Evolutionary conservation across 2,113 vertebrate species (phyloP), one percentile per base, ranked within the genome.

Genomic region (Otis tarda): DNA sequence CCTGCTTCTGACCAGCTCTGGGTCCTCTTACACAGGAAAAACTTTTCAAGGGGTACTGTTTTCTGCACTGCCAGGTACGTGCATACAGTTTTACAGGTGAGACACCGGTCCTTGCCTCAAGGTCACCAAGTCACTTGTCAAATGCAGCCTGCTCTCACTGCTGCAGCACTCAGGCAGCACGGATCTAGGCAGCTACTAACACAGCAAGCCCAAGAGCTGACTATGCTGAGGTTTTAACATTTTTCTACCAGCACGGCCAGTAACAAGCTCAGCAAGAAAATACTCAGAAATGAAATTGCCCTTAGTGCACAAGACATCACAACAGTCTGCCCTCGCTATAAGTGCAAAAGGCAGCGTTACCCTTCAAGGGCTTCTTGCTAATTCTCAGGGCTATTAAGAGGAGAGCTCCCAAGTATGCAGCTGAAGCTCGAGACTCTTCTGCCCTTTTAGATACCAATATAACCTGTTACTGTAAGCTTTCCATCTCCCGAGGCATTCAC

Each of bases 201-300:
- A 57, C 14, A 67, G 45, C 0, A 10, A 85, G 30, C 23, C 12
- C 0, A 0, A 50, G 10, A 50, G 71, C 61, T 39, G 12, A 60
- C 52, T 28, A 39, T 12, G 17, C 25, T 11, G 31, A 28, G 24
- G 39, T 84, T 84, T 69, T 50, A 85, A 57, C 10, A 6, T 71
- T 76, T 92, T 70, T 65, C 61, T 77, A 61, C 27, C 57, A 75
- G 22, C 1, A 0, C 11, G 12, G 53, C 25, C 17, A 65, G 5
- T 19, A 74, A 35, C 9, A 50, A 84, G 39, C 25, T 83, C 52
- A 76, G 16, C 39, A 45, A 65, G 37, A 96, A 87, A 85, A 65
- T 39, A 75, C 12, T 61, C 47, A 41, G 22, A 28, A 50, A 57
- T 70, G 0, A 83, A 75, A 33, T 4, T n/a, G 17, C 12, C 63